Base-by-base conservation (phyloP, 2,113 vertebrate genomes). In the Osmerus mordax region DNA sequence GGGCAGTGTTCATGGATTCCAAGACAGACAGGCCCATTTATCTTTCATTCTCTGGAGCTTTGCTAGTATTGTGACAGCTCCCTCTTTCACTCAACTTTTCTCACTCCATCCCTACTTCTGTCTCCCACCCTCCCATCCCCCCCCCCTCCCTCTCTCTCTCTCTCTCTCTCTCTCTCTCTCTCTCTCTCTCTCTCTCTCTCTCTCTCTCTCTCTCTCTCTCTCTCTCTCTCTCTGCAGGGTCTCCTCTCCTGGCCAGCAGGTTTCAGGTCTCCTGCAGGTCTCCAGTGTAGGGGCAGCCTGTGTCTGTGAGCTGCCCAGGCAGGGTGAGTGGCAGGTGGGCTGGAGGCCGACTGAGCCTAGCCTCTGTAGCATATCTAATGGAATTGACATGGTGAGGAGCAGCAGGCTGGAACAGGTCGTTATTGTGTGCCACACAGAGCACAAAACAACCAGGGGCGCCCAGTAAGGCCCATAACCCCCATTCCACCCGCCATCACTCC, bases 351-450 rank as follows among this genome's bases (percentile, higher is more conserved):
- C 56, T 65, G 25, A 55, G 62, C 71, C 53, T 18, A 29, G 29
- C 70, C 58, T 64, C 47, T 65, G 32, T 59, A 78, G 66, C 71
- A 74, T 74, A 63, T 21, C 60, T 78, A 80, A 84, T 74, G 19
- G 65, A 77, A 72, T 63, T 77, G 74, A 72, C 72, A 70, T 61
- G 14, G 67, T 63, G 55, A 71, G 75, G 67, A 71, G 29, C 62
- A 19, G 55, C 55, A 53, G 53, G 19, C 59, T 75, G 28, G 51
- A 67, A 36, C 60, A 63, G 53, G 23, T 65, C 69, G 80, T 75
- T 83, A 78, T 67, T 51, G 51, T 67, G 68, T 67, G 51, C 62
- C 29, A 73, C 62, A 69, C 23, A 51, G 12, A 41, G 65, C 72
- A 23, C 29, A 32, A 71, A 55, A 69, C 71, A 72, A 36, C 60